A percentile compares a stretch with the other conserved stretches of the same genome.
These are phyloP conservation scores for Zapus hudsonius DNA, from an alignment of 2,113 vertebrate species.

Conservation along the genomic window DNA sequence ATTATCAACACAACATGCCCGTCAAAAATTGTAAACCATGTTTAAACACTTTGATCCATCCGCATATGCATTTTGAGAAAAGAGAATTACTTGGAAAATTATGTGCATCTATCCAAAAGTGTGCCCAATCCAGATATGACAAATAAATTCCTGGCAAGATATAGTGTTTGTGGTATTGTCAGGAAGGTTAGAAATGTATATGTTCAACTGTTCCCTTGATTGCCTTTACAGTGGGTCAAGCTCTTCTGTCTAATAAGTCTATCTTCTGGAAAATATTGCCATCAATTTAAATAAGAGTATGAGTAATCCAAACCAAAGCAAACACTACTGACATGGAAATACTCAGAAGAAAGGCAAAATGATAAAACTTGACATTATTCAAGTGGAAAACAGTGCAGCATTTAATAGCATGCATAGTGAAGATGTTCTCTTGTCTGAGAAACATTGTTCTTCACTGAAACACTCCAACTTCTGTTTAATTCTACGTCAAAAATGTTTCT, in stretches of 20 bases:
- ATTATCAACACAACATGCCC: background rate
- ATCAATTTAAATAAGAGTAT: conserved; percentile 26
- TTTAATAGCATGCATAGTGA: conserved; percentile 19
- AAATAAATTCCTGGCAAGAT: background rate
- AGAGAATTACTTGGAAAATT: background rate
- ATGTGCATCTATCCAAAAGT: background rate
- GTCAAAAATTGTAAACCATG: background rate
- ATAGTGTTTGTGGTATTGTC: background rate
- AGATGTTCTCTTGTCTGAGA: conserved; percentile 23
- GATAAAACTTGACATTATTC: background rate
- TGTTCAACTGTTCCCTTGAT: background rate
- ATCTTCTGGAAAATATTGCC: background rate
- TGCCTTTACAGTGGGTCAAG: background rate
- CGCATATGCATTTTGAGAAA: background rate
- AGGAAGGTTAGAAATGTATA: background rate
- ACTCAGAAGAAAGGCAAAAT: background rate
- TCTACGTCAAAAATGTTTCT: conserved; percentile 33
- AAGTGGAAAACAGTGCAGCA: background rate
- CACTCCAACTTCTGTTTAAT: conserved; percentile 48
- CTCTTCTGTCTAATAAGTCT: background rate
- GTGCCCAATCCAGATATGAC: background rate
- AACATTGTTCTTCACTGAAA: conserved; percentile 7
- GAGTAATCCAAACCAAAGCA: conserved; percentile 47
- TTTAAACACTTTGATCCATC: background rate
- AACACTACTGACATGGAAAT: conserved; percentile 43